These are phyloP conservation scores for Thyatira batis DNA, from an alignment of 2,888 invertebrate species.

Conservation along the genomic window DNA sequence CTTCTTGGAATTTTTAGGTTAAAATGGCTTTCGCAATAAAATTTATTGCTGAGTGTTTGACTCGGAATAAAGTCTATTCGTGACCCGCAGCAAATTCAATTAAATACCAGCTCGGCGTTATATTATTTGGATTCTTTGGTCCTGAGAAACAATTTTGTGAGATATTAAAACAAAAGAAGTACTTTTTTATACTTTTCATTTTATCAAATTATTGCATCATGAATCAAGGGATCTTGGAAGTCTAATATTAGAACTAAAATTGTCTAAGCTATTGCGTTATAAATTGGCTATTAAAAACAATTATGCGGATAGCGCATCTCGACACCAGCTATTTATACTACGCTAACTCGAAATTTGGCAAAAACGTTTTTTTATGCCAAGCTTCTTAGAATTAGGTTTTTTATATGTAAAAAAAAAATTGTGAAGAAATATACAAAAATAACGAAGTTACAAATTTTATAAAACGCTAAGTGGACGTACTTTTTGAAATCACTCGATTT, in stretches of 20 bases:
- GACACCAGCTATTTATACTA: too few relatives aligned
- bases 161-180: not conserved
- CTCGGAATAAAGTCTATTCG: constrained; percentile 64
- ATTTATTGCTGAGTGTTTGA: constrained; percentile 71
- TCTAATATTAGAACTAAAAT: constrained; percentile 10
- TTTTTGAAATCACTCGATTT: too few relatives aligned
- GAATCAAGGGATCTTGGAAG: not conserved
- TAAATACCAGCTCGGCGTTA: constrained; percentile 60
- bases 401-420: too few relatives aligned
- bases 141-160: constrained; percentile 30
- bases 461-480: too few relatives aligned
- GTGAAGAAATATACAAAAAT: too few relatives aligned
- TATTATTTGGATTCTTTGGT: constrained; percentile 57
- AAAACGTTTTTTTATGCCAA: too few relatives aligned
- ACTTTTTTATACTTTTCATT: not conserved
- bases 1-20: constrained; percentile 72
- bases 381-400: too few relatives aligned
- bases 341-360: too few relatives aligned
- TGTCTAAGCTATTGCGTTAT: constrained; percentile 30
- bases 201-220: not conserved
- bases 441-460: too few relatives aligned
- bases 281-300: constrained; percentile 31
- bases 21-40: constrained; percentile 70
- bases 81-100: constrained; percentile 66
- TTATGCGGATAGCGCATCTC: constrained; percentile 33